Conservation (phyloP, 2,113 vertebrate genomes). For the Lampris incognitus region DNA sequence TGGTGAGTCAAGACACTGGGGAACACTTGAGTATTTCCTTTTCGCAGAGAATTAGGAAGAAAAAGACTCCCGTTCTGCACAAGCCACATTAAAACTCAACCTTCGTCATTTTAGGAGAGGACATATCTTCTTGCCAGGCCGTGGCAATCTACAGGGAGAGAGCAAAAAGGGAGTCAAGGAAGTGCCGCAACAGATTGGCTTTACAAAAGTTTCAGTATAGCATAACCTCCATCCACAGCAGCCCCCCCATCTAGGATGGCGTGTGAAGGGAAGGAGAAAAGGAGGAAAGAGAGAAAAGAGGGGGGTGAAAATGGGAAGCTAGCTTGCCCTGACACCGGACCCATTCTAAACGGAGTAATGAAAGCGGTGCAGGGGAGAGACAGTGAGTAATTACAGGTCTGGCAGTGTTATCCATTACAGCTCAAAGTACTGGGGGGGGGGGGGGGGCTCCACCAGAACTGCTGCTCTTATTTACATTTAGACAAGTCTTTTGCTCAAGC, state of each 20-base stretch:
- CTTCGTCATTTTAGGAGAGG: not conserved
- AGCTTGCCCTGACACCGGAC: conserved; percentile 30
- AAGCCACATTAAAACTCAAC: not conserved
- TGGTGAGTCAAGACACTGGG: not conserved
- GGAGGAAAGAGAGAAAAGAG: not conserved
- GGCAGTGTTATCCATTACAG: conserved; percentile 79
- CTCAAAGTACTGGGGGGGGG: conserved; percentile 56
- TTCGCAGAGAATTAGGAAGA: not conserved
- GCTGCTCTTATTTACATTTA: conserved; percentile 82
- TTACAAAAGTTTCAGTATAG: conserved; percentile 44
- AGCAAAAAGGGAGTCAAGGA: conserved; percentile 4
- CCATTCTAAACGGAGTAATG: conserved; percentile 75
- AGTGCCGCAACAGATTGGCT: conserved; percentile 29
- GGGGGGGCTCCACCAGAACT: conserved; percentile 58
- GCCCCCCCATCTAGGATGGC: conserved; percentile 5
- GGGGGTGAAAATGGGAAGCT: conserved; percentile 11
- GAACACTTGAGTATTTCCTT: not conserved
- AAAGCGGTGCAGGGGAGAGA: conserved; percentile 71
- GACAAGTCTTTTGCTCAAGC: conserved; percentile 70
- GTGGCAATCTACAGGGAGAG: not conserved
- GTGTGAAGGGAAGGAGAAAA: not conserved
- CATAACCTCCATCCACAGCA: conserved; percentile 7
- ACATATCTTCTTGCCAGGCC: not conserved
- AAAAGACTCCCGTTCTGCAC: not conserved
- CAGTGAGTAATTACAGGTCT: conserved; percentile 82